Conservation (phyloP, 92 coral and sea anemone genomes). For the Palythoa grandis region DNA sequence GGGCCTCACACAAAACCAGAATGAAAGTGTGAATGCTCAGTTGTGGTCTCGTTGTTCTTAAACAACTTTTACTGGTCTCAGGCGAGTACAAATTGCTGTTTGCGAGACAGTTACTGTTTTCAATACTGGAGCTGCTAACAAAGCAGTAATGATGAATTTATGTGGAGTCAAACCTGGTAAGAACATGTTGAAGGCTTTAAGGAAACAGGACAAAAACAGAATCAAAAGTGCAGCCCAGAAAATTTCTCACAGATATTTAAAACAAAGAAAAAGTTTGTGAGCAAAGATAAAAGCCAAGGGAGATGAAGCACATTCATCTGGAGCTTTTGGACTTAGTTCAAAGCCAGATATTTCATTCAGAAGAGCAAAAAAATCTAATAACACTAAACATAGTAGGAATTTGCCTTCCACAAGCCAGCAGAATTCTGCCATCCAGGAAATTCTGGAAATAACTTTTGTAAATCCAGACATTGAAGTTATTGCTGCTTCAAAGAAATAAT, state of each 20-base stretch:
- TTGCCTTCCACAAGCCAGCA: background rate
- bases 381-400: background rate
- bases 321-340: slow-evolving; percentile 50
- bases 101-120: slow-evolving; percentile 62
- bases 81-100: slow-evolving; percentile 33
- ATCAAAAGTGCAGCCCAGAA: slow-evolving; percentile 43
- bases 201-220: slow-evolving; percentile 45
- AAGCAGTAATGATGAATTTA: slow-evolving; percentile 50
- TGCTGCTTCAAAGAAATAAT: background rate
- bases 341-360: slow-evolving; percentile 39
- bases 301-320: slow-evolving; percentile 21
- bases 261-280: slow-evolving; percentile 39
- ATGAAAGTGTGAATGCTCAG: slow-evolving; percentile 40
- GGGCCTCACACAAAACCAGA: slow-evolving; percentile 53
- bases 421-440: background rate
- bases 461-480: background rate
- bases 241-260: slow-evolving; percentile 40
- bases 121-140: slow-evolving; percentile 43
- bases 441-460: background rate
- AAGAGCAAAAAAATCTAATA: background rate
- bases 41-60: slow-evolving; percentile 35
- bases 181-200: slow-evolving; percentile 49
- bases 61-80: background rate
- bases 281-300: slow-evolving; percentile 8
- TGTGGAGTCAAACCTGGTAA: slow-evolving; percentile 37